phyloP scores from a whole-genome alignment of 2,888 invertebrate species.

The Deroplatys truncata region DNA sequence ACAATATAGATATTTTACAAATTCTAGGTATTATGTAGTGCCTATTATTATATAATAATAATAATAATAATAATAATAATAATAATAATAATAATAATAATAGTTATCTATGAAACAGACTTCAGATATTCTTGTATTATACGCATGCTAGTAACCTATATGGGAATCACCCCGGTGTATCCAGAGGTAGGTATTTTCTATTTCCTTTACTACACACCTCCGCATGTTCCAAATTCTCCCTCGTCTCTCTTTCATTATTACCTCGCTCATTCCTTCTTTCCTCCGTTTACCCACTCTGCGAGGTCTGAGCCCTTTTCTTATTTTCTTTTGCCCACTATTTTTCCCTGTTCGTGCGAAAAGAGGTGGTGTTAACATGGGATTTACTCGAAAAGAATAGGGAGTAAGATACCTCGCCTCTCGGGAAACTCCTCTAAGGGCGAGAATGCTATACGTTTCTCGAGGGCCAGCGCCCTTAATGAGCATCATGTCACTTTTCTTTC shows the following conservation, averaged over 20 bases:
- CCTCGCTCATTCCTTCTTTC: neutral
- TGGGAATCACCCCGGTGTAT: too few relatives aligned
- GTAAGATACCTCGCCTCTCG: neutral
- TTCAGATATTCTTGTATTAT: too few relatives aligned
- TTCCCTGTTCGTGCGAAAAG: conserved; percentile 20
- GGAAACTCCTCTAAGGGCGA: conserved; percentile 24
- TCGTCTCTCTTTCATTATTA: conserved; percentile 5
- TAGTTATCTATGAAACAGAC: too few relatives aligned
- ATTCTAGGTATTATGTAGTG: too few relatives aligned
- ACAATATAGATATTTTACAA: too few relatives aligned
- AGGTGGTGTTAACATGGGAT: conserved; percentile 26
- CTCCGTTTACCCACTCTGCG: neutral
- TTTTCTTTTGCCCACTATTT: conserved; percentile 22
- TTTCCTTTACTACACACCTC: neutral
- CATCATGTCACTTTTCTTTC: conserved; percentile 9
- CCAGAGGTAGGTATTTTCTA: neutral
- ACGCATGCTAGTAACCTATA: too few relatives aligned
- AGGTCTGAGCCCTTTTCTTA: conserved; percentile 10
- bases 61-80: too few relatives aligned
- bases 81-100: too few relatives aligned
- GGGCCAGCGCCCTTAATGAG: conserved; percentile 25
- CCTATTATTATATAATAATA: too few relatives aligned
- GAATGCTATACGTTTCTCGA: conserved; percentile 24
- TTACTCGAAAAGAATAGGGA: conserved; percentile 24
- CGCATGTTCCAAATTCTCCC: neutral